Conservation (phyloP, 2,113 vertebrate genomes). For the Sander lucioperca region DNA sequence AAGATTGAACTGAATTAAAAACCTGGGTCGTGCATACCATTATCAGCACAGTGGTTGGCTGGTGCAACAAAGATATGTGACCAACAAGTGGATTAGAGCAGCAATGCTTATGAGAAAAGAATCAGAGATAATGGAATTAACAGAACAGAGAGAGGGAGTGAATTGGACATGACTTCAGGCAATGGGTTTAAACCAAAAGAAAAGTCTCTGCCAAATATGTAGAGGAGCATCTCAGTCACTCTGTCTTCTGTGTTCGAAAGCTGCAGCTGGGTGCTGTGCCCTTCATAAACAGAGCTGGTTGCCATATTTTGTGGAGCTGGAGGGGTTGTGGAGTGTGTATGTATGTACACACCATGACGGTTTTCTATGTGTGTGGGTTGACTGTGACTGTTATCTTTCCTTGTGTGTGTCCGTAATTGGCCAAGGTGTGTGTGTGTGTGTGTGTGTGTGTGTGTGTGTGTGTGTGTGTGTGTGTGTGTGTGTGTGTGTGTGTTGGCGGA, state of each 20-base stretch:
- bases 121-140: constrained; percentile 77
- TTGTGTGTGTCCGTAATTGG: constrained; percentile 70
- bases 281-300: constrained; percentile 62
- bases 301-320: constrained; percentile 55
- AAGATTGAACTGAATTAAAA: constrained; percentile 57
- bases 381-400: constrained; percentile 59
- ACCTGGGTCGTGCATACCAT: constrained; percentile 37
- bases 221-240: constrained; percentile 18
- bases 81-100: constrained; percentile 74
- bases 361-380: constrained; percentile 16
- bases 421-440: constrained; percentile 23
- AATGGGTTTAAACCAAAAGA: constrained; percentile 41
- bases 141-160: constrained; percentile 43
- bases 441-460: constrained; percentile 22
- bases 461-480: constrained; percentile 29
- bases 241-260: constrained; percentile 42
- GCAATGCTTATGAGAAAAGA: constrained; percentile 71
- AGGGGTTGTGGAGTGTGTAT: constrained; percentile 50
- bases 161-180: constrained; percentile 65
- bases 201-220: constrained; percentile 46
- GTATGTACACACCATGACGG: constrained; percentile 52
- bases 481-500: constrained; percentile 35
- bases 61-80: constrained; percentile 68
- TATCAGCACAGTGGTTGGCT: constrained; percentile 63
- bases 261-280: constrained; percentile 65